Evolutionary conservation across 2,797 vertebrate species (phyloP), one percentile per base, ranked within the genome.

Genomic region (Galagoides demidoff): DNA sequence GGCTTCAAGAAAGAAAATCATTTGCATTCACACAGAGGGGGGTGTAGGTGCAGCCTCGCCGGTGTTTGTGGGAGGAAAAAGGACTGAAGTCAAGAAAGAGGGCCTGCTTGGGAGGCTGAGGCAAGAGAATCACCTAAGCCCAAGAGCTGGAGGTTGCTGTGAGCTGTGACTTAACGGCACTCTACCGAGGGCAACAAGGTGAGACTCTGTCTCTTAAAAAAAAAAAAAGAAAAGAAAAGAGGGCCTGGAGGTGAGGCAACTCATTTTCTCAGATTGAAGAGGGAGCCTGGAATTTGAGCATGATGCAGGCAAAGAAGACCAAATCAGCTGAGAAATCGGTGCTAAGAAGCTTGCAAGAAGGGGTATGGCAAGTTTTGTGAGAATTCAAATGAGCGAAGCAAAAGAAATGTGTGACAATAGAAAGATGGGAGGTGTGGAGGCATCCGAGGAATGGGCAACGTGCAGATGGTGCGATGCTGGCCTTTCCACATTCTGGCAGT

Each of bases 171-270:
- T 39, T 6, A 39, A 39, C 39, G 6, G 5, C 39, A 39, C 39
- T 39, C 39, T 1, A 39, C 39, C 39, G 39, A 39, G 39, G 39
- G 39, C 39, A 39, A 39, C 39, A 39, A 39, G 6, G 39, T 39
- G 39, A 39, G 39, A 39, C 39, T 39, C 39, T 39, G 39, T 39
- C 39, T 39, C 39, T 39, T 5, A 6, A 39, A 39, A 39, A 39
- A 39, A 39, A 39, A 39, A 39, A 55, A 34, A 63, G 23, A 66
- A 55, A 34, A 63, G 23, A 66, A 55, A 31, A 63, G 27, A 66
- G 34, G 83, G 82, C 45, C 14, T 84, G 71, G 59, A 91, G 79
- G 87, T 95, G 85, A 96, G 66, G 88, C 52, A 45, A 85, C 23
- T 71, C 79, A 55, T 64, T 86, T 19, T 83, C 22, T 68, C 49